Evolutionary conservation across 2,888 invertebrate genomes (phyloP).

Genomic region (Allophyes oxyacanthae): DNA sequence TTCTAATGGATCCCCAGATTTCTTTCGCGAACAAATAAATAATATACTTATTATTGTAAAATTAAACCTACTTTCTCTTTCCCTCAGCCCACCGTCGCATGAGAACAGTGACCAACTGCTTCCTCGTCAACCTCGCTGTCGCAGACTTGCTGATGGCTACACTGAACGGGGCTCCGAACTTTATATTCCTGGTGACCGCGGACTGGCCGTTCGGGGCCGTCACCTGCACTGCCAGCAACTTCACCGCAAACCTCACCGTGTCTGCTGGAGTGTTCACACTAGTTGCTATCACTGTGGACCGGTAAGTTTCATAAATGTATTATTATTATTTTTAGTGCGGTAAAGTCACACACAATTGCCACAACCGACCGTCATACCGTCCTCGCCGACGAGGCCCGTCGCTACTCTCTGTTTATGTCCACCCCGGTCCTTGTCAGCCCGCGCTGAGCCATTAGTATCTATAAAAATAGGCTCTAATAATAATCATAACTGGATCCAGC

Average conservation of each 20-base stretch:
- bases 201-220: slow-evolving; percentile 96
- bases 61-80: slow-evolving; percentile 17
- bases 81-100: slow-evolving; percentile 93
- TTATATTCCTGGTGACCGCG: slow-evolving; percentile 95
- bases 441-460: too few relatives aligned
- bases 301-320: slow-evolving; percentile 88
- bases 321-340: background rate
- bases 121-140: slow-evolving; percentile 95
- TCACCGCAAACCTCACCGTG: slow-evolving; percentile 96
- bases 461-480: too few relatives aligned
- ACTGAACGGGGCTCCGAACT: slow-evolving; percentile 96
- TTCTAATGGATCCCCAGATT: too few relatives aligned
- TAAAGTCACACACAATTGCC: too few relatives aligned
- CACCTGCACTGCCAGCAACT: slow-evolving; percentile 96
- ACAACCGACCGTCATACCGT: too few relatives aligned
- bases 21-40: too few relatives aligned
- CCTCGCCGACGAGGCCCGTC: too few relatives aligned
- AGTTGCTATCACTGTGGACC: slow-evolving; percentile 97
- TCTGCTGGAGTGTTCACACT: slow-evolving; percentile 97
- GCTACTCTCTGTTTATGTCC: too few relatives aligned
- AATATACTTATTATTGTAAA: too few relatives aligned
- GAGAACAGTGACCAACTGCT: slow-evolving; percentile 97
- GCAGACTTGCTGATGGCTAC: slow-evolving; percentile 96
- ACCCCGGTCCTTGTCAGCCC: too few relatives aligned
- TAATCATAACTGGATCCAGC: too few relatives aligned